Evolutionary conservation across 2,888 invertebrate genomes (phyloP).

Genomic region (Endomychus coccineus): DNA sequence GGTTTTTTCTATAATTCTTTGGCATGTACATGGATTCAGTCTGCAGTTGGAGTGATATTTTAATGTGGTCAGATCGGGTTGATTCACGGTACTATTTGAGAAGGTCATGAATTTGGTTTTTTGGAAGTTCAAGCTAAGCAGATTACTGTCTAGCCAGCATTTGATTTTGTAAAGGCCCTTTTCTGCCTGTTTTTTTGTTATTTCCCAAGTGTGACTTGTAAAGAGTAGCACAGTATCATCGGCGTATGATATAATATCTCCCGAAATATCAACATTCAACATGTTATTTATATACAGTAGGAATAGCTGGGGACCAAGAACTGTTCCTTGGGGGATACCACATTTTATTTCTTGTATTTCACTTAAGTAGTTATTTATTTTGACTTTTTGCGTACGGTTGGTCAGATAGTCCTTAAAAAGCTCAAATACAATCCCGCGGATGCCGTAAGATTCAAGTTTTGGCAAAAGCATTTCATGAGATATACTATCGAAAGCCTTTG

Average conservation of each 20-base stretch:
- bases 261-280: neutral
- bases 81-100: too few species aligned
- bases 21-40: too few species aligned
- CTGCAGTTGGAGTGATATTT: too few species aligned
- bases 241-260: neutral
- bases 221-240: conserved; percentile 2
- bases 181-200: neutral
- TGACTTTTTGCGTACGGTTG: too few species aligned
- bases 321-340: conserved; percentile 1
- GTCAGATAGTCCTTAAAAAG: too few species aligned
- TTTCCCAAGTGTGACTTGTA: neutral
- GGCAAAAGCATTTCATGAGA: too few species aligned
- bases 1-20: too few species aligned
- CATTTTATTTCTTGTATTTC: conserved; percentile 1
- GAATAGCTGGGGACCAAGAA: conserved; percentile 1
- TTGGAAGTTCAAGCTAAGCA: neutral
- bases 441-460: too few species aligned
- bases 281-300: conserved; percentile 1
- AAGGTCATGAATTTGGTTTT: conserved; percentile 3
- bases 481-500: too few species aligned
- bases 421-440: too few species aligned
- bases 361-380: too few species aligned
- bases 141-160: neutral
- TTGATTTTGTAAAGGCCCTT: neutral
- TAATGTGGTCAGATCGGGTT: too few species aligned